Conservation (phyloP, 2,113 vertebrate genomes). For the Dolichotis patagonum region DNA sequence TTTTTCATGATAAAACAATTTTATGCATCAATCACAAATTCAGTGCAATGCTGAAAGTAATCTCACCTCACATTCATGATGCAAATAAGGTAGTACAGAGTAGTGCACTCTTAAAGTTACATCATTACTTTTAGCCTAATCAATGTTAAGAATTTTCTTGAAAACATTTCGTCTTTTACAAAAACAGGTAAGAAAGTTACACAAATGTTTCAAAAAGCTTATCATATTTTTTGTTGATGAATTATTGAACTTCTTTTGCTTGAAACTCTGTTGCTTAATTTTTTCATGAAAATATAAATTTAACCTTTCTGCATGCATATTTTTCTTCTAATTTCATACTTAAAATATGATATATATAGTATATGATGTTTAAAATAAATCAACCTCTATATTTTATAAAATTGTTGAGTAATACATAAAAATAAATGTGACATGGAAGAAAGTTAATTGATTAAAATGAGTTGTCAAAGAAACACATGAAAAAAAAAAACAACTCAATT, state of each 20-base stretch:
- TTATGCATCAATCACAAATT: neutral
- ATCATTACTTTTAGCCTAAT: neutral
- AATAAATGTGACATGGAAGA: neutral
- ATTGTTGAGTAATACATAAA: neutral
- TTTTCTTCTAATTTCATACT: neutral
- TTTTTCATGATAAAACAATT: neutral
- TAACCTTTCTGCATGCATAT: neutral
- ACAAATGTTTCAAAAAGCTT: neutral
- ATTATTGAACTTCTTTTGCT: neutral
- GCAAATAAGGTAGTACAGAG: neutral
- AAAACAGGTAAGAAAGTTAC: neutral
- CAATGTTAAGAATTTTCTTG: neutral
- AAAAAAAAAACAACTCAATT: constrained; percentile 6
- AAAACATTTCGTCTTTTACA: neutral
- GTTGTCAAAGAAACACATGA: neutral
- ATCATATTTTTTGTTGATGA: neutral
- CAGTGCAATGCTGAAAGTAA: neutral
- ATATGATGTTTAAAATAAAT: neutral
- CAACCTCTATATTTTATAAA: neutral
- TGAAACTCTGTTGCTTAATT: neutral
- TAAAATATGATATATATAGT: neutral
- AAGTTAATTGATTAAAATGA: neutral
- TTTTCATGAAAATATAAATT: neutral
- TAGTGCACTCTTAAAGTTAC: neutral
- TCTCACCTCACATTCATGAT: neutral